These are phyloP conservation scores for Heliornis fulica DNA, from an alignment of 2,113 vertebrate species.

Conservation along the genomic window DNA sequence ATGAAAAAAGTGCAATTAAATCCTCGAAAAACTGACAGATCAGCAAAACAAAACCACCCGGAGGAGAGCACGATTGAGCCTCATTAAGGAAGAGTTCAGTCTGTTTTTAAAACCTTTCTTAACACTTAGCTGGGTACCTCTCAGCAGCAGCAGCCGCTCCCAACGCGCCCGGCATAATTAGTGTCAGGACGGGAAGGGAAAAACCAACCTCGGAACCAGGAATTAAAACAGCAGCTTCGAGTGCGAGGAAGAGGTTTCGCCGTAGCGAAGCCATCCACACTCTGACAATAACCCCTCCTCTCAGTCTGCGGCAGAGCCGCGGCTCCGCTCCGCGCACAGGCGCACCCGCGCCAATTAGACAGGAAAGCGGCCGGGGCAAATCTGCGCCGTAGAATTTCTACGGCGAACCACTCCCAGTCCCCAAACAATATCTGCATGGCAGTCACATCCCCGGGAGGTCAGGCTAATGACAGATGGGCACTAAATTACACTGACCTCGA, in stretches of 20 bases:
- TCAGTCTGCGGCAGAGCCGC: not conserved
- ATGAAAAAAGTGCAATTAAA: slow-evolving; percentile 78
- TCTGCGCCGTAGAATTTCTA: not conserved
- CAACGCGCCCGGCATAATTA: slow-evolving; percentile 74
- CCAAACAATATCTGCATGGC: slow-evolving; percentile 74
- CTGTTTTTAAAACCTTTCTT: slow-evolving; percentile 81
- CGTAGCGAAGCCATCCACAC: slow-evolving; percentile 39
- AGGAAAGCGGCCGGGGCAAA: slow-evolving; percentile 8
- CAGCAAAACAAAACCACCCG: slow-evolving; percentile 82
- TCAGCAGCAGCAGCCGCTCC: slow-evolving; percentile 73
- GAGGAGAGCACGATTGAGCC: slow-evolving; percentile 76
- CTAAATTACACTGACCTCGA: slow-evolving; percentile 86
- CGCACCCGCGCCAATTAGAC: not conserved
- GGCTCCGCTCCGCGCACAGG: not conserved
- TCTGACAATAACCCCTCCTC: slow-evolving; percentile 61
- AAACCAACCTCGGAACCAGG: slow-evolving; percentile 71
- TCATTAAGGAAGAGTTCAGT: slow-evolving; percentile 79
- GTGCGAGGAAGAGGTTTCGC: not conserved
- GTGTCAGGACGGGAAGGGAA: slow-evolving; percentile 72
- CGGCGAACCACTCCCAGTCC: not conserved
- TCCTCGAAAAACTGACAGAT: slow-evolving; percentile 78
- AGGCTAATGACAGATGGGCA: slow-evolving; percentile 84
- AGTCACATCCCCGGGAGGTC: slow-evolving; percentile 78
- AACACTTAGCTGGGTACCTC: slow-evolving; percentile 78
- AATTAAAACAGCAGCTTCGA: slow-evolving; percentile 69